Conservation (phyloP, 2,797 vertebrate genomes). For the Momotus momota region DNA sequence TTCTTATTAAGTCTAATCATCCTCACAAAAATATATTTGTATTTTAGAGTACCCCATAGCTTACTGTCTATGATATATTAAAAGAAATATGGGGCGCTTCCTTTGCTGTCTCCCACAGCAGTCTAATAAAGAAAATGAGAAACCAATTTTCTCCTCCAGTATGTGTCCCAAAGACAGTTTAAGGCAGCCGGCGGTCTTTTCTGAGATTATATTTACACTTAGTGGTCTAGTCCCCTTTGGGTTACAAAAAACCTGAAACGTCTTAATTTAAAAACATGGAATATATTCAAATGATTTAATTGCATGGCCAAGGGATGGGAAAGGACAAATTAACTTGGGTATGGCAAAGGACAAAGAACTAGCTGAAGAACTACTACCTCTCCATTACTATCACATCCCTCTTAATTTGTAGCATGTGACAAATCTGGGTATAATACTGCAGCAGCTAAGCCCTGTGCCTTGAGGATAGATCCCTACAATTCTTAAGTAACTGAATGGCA, state of each 20-base stretch:
- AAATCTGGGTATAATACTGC: not conserved
- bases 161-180: not conserved
- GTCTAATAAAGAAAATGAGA: not conserved
- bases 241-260: not conserved
- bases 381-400: not conserved
- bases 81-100: not conserved
- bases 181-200: not conserved
- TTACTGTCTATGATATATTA: not conserved
- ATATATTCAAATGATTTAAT: not conserved
- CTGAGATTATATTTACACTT: not conserved
- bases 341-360: not conserved
- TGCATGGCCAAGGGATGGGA: not conserved
- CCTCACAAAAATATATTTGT: not conserved
- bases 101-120: not conserved
- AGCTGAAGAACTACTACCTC: not conserved
- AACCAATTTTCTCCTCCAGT: not conserved
- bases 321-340: not conserved
- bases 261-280: not conserved
- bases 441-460: not conserved
- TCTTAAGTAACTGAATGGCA: not conserved
- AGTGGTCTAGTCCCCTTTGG: not conserved
- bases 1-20: constrained; percentile 5
- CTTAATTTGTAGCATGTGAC: not conserved
- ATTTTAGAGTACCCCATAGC: not conserved
- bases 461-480: not conserved